Evolutionary conservation across 2,888 invertebrate genomes (phyloP), one percentile per base, ranked within the genome.

Genomic region (Pollenia griseotomentosa): DNA sequence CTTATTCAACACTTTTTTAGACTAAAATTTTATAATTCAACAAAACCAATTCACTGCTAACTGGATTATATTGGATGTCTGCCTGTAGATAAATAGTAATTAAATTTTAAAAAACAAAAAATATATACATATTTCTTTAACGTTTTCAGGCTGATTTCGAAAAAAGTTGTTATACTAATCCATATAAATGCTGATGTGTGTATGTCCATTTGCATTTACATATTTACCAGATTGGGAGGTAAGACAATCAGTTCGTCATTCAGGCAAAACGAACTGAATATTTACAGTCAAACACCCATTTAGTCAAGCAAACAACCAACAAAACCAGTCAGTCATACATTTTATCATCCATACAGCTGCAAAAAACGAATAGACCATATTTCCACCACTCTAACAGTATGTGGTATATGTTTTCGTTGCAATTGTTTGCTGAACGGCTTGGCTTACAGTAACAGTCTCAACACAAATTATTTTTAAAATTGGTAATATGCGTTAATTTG

Each of bases 241-340:
- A 70, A 33, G 33, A 9, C 46, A 74, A 59, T 74, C 74, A 74
- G 33, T 42, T 33, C 59, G n/a, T 33, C 48, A 42, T 48, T 71
- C 68, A 70, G 42, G 63, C 63, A 51, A 51, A 63, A 74, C 74
- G 48, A 74, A 51, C 33, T 16, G 12, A 16, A 74, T 61, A 2
- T 48, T 42, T 66, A 55, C 46, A 80, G 19, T 44, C 61, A 75
- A 66, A 66, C 66, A 66, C 11, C 16, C 70, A 59, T 51, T 42
- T 23, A 73, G 48, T 16, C 40, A 65, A 51, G 59, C 51, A 61
- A 10, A 48, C 75, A 48, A 10, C 11, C n/a, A 70, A 65, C 55
- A 11, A 70, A 57, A 42, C 40, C 80, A 53, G 2, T 16, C n/a
- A 68, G 2, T 8, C 46, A 68, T 33, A 8, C 23, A 68, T 33